Percentiles rank a stretch among this genome's conserved stretches.
phyloP scores from a whole-genome alignment of 1,140 invertebrate genomes.

The Homarus americanus region DNA sequence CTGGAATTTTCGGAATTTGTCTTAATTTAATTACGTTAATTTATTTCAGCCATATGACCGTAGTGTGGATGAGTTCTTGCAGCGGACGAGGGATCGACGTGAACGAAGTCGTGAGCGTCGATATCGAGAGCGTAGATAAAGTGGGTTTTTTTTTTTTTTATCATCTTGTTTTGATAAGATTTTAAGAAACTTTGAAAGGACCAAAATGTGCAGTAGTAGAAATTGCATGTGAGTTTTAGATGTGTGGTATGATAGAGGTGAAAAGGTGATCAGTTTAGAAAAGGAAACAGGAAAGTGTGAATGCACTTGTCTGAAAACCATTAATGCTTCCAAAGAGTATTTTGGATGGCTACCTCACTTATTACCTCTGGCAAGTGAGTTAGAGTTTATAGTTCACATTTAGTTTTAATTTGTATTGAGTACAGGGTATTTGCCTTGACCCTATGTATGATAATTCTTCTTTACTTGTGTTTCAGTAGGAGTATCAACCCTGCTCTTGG shows the following conservation, averaged over 20 bases:
- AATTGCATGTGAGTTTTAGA: neutral
- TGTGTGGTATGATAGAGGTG: neutral
- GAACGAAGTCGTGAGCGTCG: conserved; percentile 80
- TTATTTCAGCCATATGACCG: conserved; percentile 85
- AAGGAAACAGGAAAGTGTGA: neutral
- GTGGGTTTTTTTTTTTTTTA: neutral
- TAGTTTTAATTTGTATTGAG: neutral
- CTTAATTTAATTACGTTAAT: no score
- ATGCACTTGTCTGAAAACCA: conserved; percentile 19
- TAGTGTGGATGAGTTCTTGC: conserved; percentile 93
- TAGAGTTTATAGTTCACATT: neutral
- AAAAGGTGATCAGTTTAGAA: neutral
- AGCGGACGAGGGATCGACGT: conserved; percentile 85
- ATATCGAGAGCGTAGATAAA: conserved; percentile 78
- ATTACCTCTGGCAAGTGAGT: conserved; percentile 33
- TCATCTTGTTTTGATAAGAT: neutral
- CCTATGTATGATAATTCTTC: neutral
- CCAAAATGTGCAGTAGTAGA: neutral
- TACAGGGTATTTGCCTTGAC: neutral
- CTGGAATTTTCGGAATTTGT: no score
- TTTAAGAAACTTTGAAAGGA: neutral
- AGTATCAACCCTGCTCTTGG: neutral
- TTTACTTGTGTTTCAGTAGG: neutral
- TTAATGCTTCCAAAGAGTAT: conserved; percentile 50
- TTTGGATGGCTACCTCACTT: conserved; percentile 60